Evolutionary conservation across 2,888 invertebrate genomes (phyloP), one percentile per base, ranked within the genome.

Genomic region (Metalampra italica): DNA sequence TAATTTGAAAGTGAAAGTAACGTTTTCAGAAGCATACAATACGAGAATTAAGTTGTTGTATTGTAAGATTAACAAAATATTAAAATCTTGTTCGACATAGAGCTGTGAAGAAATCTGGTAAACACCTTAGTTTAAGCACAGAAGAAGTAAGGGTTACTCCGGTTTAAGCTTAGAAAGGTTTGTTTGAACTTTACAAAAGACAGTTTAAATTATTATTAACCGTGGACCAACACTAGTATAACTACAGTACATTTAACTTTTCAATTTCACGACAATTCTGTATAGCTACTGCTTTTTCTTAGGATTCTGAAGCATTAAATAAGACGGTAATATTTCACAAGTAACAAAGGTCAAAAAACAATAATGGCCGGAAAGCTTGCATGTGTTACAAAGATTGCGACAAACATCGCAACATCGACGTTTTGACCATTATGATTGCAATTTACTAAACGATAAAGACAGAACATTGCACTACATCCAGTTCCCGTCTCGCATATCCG

Each of bases 331-430:
- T 7, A 3, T 32, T 32, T 32, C 32, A 32, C 32, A 32, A 32
- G 32, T 5, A 11, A 32, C 8, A 32, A 36, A 36, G 36, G n/a
- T 36, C 36, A 9, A 36, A n/a, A n/a, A 36, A n/a, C n/a, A n/a
- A n/a, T 63, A 68, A 71, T 66, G 62, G 60, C 62, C 63, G 70
- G 75, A 74, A 71, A 67, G 57, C 54, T 71, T 64, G 77, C 73
- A 69, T 71, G 73, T 59, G 60, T 62, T 22, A 60, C 56, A 57
- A 47, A 54, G 53, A 62, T 65, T 62, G 59, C 22, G 22, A 22
- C 22, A 58, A 60, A 59, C 56, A 59, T 57, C 36, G 49, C 48
- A 45, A 49, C 41, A 42, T 32, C 34, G 40, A 15, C 45, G 14
- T 32, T 43, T 41, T 37, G 49, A 38, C 46, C 32, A 39, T 22